Evolutionary conservation across 2,797 vertebrate genomes (phyloP), one percentile per base, ranked within the genome.

Genomic region (Podarcis lilfordi): DNA sequence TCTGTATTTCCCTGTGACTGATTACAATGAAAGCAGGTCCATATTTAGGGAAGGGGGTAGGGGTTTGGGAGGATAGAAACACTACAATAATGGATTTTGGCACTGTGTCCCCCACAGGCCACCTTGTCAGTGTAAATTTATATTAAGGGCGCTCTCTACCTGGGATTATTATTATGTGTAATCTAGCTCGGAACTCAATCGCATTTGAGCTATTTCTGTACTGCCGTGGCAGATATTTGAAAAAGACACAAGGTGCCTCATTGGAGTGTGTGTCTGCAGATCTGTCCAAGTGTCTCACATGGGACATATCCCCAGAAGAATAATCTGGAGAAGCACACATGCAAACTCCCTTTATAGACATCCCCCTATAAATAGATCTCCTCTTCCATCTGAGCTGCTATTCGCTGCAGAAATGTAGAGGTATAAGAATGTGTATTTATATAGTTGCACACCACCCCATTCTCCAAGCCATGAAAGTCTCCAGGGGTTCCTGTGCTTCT

Each of bases 81-180:
- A 45, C 9, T n/a, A 69, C 40, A 64, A 64, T 86, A 82, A 86
- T 72, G 32, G 69, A 45, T 80, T 78, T n/a, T 89, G 87, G 76
- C 82, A 74, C n/a, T 25, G 55, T 29, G 66, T 83, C 80, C 64
- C 85, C 64, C 64, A 23, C 32, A 64, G 80, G 80, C 88, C 37
- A 64, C 11, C 88, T 78, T 72, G 74, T 89, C 79, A 82, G 64
- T 76, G 82, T 86, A 86, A n/a, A 78, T 89, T 89, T 83, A 82
- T 85, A 83, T 86, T 82, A 66, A 50, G 35, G 37, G 50, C 35
- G 8, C 27, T 82, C 69, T 81, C 21, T 40, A 29, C 19, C 37
- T n/a, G 35, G 27, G 82, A 55, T 55, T 15, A 55, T 21, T 61
- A 45, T 13, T 5, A 8, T 40, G 71, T 5, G 17, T 29, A 27